Percentiles rank a stretch among this genome's conserved stretches.
These are phyloP conservation scores for Heliconius congener DNA, from an alignment of 1,140 invertebrate species.

Conservation along the genomic window DNA sequence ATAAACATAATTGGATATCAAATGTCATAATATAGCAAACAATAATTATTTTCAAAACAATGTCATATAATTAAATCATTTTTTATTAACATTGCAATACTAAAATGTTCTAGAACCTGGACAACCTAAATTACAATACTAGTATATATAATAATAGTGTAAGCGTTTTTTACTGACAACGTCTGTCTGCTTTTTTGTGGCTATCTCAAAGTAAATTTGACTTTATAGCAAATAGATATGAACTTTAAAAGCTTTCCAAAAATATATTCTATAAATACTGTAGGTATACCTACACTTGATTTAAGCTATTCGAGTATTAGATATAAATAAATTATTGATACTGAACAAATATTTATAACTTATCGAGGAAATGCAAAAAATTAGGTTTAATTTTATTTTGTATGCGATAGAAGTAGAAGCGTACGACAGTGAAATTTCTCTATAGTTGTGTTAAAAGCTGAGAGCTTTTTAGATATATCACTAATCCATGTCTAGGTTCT, in stretches of 20 bases:
- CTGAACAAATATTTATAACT: no score
- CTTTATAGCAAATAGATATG: slow-evolving; percentile 6
- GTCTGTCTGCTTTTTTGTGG: slow-evolving; percentile 43
- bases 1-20: no score
- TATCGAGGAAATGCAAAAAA: no score
- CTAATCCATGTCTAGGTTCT: no score
- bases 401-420: no score
- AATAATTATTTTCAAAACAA: background rate
- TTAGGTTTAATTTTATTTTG: no score
- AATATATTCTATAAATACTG: background rate
- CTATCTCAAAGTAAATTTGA: slow-evolving; percentile 1
- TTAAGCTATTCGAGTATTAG: no score
- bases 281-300: background rate
- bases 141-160: slow-evolving; percentile 37
- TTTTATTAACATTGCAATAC: background rate
- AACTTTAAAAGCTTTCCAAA: slow-evolving; percentile 6
- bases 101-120: slow-evolving; percentile 17
- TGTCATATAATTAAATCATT: background rate
- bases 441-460: no score
- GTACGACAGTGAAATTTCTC: no score
- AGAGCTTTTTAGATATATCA: no score
- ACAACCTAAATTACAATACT: slow-evolving; percentile 32
- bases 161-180: slow-evolving; percentile 41
- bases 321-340: no score
- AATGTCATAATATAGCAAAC: no score